Evolutionary conservation across 1,140 invertebrate species (phyloP), one percentile per base, ranked within the genome.

Genomic region (Conopomorpha cramerella): DNA sequence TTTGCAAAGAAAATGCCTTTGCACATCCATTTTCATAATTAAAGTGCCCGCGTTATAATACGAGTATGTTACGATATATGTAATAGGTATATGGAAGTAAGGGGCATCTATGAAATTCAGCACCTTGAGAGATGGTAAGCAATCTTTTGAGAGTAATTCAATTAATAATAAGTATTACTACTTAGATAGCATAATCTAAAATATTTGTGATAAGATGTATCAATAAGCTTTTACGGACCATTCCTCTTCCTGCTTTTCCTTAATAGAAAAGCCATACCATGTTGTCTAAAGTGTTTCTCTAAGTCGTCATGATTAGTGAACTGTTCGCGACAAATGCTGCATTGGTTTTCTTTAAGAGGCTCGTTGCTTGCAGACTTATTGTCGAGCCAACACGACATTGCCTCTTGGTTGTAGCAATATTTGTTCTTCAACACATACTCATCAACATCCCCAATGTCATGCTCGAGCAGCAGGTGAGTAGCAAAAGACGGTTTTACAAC

Each of bases 261-360:
- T 45, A 70, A 78, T 2, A 86, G 49, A 55, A 86, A 87, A 2
- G 85, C 84, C 84, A 86, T 86, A 1, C 85, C 85, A 56, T 87
- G 86, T 15, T 81, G 78, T 45, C 85, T 70, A 16, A 84, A 79
- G 54, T 87, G 86, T 60, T 84, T 86, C 43, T 78, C 67, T 39
- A 81, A 63, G 33, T 81, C 79, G 17, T 79, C 66, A 1, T 65
- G 45, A 48, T 81, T 64, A 14, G 81, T 71, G 57, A 85, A 87
- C 36, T 82, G 65, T 25, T 82, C 78, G 51, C 72, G 78, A 47
- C 86, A 88, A 39, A 87, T 84, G 47, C 74, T 68, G 45, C 86
- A 88, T 49, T 86, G 84, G 62, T 86, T 86, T 43, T 82, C 77
- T 38, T 57, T 46, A 15, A 82, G 59, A 10, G 77, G 77, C 15